Conservation (phyloP, 2,797 vertebrate genomes). For the Nannoperca obscura region DNA sequence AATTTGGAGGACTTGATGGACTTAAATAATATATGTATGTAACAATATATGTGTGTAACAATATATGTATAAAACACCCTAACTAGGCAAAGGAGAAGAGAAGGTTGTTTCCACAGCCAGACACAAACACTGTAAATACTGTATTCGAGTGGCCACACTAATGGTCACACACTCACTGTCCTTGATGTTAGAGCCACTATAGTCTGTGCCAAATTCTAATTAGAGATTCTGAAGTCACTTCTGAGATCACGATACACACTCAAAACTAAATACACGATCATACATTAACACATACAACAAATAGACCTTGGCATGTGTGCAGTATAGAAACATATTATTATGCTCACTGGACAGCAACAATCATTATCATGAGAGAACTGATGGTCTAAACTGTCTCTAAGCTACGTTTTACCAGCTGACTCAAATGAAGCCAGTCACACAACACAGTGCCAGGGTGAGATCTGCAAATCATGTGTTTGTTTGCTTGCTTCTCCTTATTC, state of each 20-base stretch:
- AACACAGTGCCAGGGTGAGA: slow-evolving; percentile 57
- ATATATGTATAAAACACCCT: neutral
- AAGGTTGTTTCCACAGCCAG: slow-evolving; percentile 19
- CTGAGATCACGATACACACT: slow-evolving; percentile 36
- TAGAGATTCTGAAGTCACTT: slow-evolving; percentile 51
- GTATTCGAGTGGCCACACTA: slow-evolving; percentile 26
- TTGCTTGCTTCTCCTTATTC: slow-evolving; percentile 72
- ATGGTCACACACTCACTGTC: slow-evolving; percentile 30
- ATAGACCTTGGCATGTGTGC: slow-evolving; percentile 46
- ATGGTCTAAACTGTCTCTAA: slow-evolving; percentile 55
- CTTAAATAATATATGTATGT: neutral
- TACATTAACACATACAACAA: slow-evolving; percentile 7
- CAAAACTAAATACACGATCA: slow-evolving; percentile 19
- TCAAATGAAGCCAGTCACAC: slow-evolving; percentile 65
- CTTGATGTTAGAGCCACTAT: slow-evolving; percentile 38
- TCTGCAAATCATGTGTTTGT: slow-evolving; percentile 73
- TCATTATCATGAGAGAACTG: slow-evolving; percentile 58
- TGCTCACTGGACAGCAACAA: slow-evolving; percentile 45
- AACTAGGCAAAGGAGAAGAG: slow-evolving; percentile 8
- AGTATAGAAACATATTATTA: slow-evolving; percentile 37
- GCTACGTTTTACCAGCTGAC: slow-evolving; percentile 54
- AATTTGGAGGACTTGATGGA: neutral
- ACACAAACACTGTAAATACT: slow-evolving; percentile 11
- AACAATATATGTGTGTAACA: neutral
- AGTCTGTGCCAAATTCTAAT: slow-evolving; percentile 55